Evolutionary conservation across 2,888 invertebrate genomes (phyloP).

Genomic region (Troides helena): DNA sequence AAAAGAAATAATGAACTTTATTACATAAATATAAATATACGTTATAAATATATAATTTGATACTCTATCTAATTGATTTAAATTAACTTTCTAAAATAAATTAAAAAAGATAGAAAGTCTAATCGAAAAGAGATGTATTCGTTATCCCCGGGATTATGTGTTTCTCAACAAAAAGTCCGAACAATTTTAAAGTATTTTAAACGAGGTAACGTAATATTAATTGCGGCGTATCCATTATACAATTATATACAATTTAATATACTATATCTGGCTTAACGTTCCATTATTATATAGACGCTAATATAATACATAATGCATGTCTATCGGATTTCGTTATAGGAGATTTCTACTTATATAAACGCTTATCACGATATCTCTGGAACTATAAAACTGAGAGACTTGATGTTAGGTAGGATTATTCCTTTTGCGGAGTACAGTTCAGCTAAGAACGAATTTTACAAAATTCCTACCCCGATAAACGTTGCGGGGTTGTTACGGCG

Average conservation of each 20-base stretch:
- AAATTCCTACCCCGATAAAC: too few species aligned
- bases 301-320: too few species aligned
- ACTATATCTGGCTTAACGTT: not conserved
- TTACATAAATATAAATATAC: not conserved
- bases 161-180: not conserved
- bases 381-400: too few species aligned
- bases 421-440: too few species aligned
- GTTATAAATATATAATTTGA: not conserved
- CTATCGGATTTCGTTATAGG: too few species aligned
- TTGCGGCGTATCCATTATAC: not conserved
- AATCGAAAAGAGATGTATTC: slow-evolving; percentile 1
- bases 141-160: not conserved
- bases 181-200: not conserved
- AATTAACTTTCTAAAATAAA: not conserved
- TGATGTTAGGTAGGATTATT: too few species aligned
- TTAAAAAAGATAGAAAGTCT: not conserved
- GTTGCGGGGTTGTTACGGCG: too few species aligned
- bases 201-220: not conserved
- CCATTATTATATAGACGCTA: not conserved
- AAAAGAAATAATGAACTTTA: too few species aligned
- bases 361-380: too few species aligned
- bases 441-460: too few species aligned
- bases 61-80: not conserved
- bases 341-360: too few species aligned
- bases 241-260: not conserved